phyloP scores from a whole-genome alignment of 2,888 invertebrate species.

The Xylota segnis region DNA sequence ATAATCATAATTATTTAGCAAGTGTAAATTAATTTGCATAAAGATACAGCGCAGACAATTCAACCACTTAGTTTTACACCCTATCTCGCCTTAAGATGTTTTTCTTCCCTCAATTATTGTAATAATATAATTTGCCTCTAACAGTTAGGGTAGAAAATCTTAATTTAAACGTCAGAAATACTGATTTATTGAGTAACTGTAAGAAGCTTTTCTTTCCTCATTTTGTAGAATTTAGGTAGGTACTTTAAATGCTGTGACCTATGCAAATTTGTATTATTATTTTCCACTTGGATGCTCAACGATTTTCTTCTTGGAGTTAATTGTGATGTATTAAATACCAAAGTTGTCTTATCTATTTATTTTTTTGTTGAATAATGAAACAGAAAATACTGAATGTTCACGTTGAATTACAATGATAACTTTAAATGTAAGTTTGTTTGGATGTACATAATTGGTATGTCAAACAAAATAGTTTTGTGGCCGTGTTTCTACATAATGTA shows the following conservation, averaged over 20 bases:
- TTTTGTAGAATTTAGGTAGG: conserved; percentile 15
- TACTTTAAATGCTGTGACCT: conserved; percentile 30
- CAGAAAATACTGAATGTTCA: no score
- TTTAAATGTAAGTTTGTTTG: no score
- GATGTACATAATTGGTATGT: no score
- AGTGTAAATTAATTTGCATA: conserved; percentile 35
- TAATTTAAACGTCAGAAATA: conserved; percentile 62
- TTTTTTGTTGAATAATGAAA: no score
- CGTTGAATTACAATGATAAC: no score
- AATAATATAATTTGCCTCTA: conserved; percentile 46
- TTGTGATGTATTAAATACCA: not conserved
- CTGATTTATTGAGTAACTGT: conserved; percentile 58
- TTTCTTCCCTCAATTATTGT: conserved; percentile 53
- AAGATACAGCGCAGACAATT: conserved; percentile 19
- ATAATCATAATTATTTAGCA: conserved; percentile 21
- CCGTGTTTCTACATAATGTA: no score
- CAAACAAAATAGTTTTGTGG: no score
- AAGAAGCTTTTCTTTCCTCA: conserved; percentile 61
- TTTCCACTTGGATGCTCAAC: conserved; percentile 18
- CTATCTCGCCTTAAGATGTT: conserved; percentile 30
- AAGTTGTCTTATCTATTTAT: not conserved
- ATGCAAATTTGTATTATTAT: conserved; percentile 49
- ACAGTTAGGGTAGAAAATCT: conserved; percentile 49
- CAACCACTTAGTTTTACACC: not conserved
- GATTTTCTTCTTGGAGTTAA: not conserved